phyloP scores from a whole-genome alignment of 1,140 invertebrate species.

The Myzus persicae region DNA sequence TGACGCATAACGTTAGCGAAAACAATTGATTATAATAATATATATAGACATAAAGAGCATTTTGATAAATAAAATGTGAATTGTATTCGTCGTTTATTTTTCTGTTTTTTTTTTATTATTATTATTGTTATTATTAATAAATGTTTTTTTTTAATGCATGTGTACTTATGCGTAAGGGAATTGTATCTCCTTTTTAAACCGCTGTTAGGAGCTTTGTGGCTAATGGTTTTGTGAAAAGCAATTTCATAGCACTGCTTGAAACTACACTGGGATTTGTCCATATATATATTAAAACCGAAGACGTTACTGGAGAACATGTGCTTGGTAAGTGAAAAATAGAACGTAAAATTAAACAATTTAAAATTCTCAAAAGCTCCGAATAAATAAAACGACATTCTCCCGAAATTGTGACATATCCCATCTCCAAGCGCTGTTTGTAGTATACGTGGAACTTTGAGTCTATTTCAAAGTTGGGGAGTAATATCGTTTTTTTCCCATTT shows the following conservation, averaged over 20 bases:
- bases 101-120: not conserved
- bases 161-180: constrained; percentile 25
- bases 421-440: not conserved
- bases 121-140: not conserved
- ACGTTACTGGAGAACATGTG: not conserved
- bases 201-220: constrained; percentile 6
- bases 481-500: not conserved
- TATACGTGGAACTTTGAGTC: not conserved
- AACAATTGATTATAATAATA: not conserved
- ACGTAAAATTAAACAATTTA: not conserved
- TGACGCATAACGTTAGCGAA: not conserved
- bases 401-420: not conserved
- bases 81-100: not conserved
- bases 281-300: not conserved
- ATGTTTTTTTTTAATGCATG: not conserved
- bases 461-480: not conserved
- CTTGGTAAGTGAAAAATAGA: constrained; percentile 9
- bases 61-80: not conserved
- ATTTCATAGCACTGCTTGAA: constrained; percentile 9
- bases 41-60: not conserved
- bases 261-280: not conserved
- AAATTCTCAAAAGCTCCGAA: constrained; percentile 9
- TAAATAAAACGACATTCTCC: not conserved
- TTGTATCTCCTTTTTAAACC: constrained; percentile 7
- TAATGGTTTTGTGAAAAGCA: constrained; percentile 51